phyloP scores from a whole-genome alignment of 2,888 invertebrate species.

The Cyclophora punctaria region DNA sequence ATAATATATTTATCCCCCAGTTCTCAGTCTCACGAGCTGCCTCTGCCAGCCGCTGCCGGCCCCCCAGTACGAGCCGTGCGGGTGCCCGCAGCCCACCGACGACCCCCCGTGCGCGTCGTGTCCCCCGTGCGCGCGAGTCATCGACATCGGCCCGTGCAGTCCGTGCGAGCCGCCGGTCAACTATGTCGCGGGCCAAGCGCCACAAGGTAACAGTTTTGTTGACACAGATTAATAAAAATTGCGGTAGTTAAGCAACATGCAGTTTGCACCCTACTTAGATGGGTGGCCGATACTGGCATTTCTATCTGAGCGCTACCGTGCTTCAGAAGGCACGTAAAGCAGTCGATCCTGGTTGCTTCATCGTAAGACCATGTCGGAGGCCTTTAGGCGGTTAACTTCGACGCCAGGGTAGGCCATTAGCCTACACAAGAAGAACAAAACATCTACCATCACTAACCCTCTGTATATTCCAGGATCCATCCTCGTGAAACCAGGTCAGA shows the following conservation, averaged over 20 bases:
- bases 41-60: slow-evolving; percentile 41
- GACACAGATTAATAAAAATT: neutral
- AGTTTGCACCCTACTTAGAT: no score
- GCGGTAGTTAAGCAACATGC: neutral
- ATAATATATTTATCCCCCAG: slow-evolving; percentile 25
- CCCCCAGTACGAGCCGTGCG: slow-evolving; percentile 13
- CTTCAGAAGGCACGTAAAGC: no score
- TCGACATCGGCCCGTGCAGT: slow-evolving; percentile 39
- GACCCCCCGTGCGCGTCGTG: slow-evolving; percentile 10
- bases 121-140: slow-evolving; percentile 8
- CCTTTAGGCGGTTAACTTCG: no score
- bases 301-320: no score
- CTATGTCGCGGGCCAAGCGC: slow-evolving; percentile 43
- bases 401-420: neutral
- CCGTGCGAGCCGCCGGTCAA: slow-evolving; percentile 32
- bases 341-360: no score
- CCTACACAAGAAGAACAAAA: no score
- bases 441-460: no score
- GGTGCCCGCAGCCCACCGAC: neutral
- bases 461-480: slow-evolving; percentile 32
- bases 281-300: no score
- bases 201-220: slow-evolving; percentile 29
- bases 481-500: slow-evolving; percentile 45
- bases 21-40: slow-evolving; percentile 35
- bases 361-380: no score